Evolutionary conservation across 30 jellyfish, hydroid and myxozoan genomes (phyloP).

Genomic region (Catostylus mosaicus): DNA sequence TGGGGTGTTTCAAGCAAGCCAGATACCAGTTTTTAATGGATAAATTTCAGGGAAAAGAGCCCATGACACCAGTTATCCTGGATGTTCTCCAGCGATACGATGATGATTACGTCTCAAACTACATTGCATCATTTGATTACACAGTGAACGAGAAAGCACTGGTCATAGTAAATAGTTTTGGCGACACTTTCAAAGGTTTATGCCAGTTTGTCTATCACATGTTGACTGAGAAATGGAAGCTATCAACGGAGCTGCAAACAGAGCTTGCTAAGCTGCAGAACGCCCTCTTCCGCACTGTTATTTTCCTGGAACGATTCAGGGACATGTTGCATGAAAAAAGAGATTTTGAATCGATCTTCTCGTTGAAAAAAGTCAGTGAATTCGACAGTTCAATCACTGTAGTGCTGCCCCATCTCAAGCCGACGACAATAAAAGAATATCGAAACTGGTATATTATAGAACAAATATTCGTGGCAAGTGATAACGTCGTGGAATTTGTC

Average conservation of each 20-base stretch:
- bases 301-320: not conserved
- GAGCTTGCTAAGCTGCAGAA: not conserved
- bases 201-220: not conserved
- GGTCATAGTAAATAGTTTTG: not conserved
- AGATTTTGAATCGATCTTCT: not conserved
- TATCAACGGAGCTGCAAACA: not conserved
- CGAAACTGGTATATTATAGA: not conserved
- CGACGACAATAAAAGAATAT: not conserved
- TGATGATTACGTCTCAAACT: not conserved
- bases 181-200: constrained; percentile 11
- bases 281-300: not conserved
- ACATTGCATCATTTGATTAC: not conserved
- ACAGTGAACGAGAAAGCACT: not conserved
- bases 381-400: not conserved
- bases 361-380: not conserved
- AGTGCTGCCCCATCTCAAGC: not conserved
- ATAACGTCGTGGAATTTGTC: not conserved
- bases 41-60: constrained; percentile 5
- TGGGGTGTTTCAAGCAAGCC: not conserved
- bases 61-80: not conserved
- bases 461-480: not conserved
- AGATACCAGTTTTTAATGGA: not conserved
- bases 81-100: constrained; percentile 7
- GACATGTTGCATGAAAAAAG: not conserved
- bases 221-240: not conserved